Base-by-base conservation (phyloP, 2,888 invertebrate species). In the Blastobasis adustella region DNA sequence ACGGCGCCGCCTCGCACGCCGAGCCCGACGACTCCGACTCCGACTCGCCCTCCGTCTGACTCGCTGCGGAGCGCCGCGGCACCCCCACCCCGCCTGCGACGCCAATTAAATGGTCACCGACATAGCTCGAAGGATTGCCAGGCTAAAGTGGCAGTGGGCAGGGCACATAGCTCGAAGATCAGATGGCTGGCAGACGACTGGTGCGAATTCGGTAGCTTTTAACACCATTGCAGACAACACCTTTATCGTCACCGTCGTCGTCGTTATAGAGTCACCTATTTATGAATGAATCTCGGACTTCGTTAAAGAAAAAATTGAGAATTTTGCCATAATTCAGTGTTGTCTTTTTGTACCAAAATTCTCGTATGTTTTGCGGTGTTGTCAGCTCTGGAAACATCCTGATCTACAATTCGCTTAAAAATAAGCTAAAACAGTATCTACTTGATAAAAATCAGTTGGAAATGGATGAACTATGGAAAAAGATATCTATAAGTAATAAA, bases 1-100 rank as follows among this genome's bases (percentile, higher is more conserved):
- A 52, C 44, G 52, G 49, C 39, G 10, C 51, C 45, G 44, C 49
- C 41, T 10, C 51, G 45, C 51, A 49, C 49, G 44, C 43, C 39
- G 39, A 45, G 5, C 37, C 46, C 49, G 48, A 45, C 10, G 6
- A 41, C 41, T 10, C 40, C 37, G 40, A 23, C 2, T 10, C 6
- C 48, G 37, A 42, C 1, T 10, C 46, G 7, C 9, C 45, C 10
- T 40, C 8, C 9, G 38, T 39, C 9, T 10, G 4, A 42, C 40
- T 23, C 10, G 23, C 38, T 9, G 10, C 36, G 2, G 42, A 41
- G 23, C 41, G 40, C 36, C 42, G 40, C 5, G 10, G 6, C 23
- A 9, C 23, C 10, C 10, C 42, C 41, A 41, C 10, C 8, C 10
- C 5, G 4, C 41, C 42, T 10, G 36, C 40, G 45, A 7, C 8